Percentiles rank a stretch among this genome's conserved stretches.
phyloP scores from a whole-genome alignment of 2,797 vertebrate species.

The Sebastes steindachneri region DNA sequence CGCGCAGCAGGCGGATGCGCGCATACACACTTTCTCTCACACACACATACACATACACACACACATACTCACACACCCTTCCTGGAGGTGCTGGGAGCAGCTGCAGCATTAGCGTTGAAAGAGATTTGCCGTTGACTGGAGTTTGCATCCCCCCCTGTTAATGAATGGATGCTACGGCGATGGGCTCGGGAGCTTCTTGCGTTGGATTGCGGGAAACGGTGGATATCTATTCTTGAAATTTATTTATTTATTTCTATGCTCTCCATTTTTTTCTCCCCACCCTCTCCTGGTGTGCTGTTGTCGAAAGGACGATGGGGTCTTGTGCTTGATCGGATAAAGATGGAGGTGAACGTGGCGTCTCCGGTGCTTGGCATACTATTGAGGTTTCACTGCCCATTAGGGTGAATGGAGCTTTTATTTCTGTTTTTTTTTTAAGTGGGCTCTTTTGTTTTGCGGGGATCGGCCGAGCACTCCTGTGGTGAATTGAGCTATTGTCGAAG shows the following conservation, averaged over 20 bases:
- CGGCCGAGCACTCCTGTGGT: slow-evolving; percentile 87
- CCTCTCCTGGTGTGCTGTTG: slow-evolving; percentile 77
- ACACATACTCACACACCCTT: slow-evolving; percentile 84
- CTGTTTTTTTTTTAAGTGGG: slow-evolving; percentile 64
- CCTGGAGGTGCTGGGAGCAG: slow-evolving; percentile 87
- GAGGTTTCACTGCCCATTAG: slow-evolving; percentile 77
- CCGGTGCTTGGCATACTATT: slow-evolving; percentile 72
- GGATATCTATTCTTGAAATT: slow-evolving; percentile 81
- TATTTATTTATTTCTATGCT: slow-evolving; percentile 80
- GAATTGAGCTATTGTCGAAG: slow-evolving; percentile 92
- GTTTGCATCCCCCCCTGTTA: slow-evolving; percentile 81
- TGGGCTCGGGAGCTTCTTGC: slow-evolving; percentile 80
- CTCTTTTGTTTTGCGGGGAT: slow-evolving; percentile 84
- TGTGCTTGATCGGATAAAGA: slow-evolving; percentile 81
- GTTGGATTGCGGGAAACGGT: slow-evolving; percentile 83
- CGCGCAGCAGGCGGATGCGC: slow-evolving; percentile 79
- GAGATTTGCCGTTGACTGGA: slow-evolving; percentile 81
- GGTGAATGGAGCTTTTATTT: slow-evolving; percentile 82
- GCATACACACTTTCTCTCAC: slow-evolving; percentile 66
- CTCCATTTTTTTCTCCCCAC: slow-evolving; percentile 77
- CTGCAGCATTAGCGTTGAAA: slow-evolving; percentile 84
- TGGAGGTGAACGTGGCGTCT: slow-evolving; percentile 81
- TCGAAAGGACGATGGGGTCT: slow-evolving; percentile 82
- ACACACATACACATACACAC: slow-evolving; percentile 28
- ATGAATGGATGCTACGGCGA: slow-evolving; percentile 84